A percentile compares a stretch with the other conserved stretches of the same genome.
Conservation (phyloP, 2,113 vertebrate species). For the Todiramphus chloris region DNA sequence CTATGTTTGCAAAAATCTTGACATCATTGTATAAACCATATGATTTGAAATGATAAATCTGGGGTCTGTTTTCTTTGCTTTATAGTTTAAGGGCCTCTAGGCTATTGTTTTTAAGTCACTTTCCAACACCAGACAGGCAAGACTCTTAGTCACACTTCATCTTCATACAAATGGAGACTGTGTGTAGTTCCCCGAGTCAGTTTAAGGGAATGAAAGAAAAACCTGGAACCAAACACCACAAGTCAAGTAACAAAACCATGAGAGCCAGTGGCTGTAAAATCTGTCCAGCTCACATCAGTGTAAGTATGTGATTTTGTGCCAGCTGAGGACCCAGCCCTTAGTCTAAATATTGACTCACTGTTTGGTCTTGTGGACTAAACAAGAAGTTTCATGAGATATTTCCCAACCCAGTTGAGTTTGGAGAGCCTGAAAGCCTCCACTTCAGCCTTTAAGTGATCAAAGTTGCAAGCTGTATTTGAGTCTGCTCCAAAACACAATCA, state of each 20-base stretch:
- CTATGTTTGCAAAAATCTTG: conserved; percentile 50
- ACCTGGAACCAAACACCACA: not conserved
- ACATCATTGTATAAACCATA: conserved; percentile 38
- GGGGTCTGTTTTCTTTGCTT: conserved; percentile 11
- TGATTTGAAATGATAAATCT: conserved; percentile 47
- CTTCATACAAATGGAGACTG: not conserved
- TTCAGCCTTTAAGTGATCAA: conserved; percentile 2
- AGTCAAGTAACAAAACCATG: not conserved
- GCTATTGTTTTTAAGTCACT: conserved; percentile 23
- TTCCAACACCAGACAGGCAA: not conserved
- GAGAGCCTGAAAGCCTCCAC: not conserved
- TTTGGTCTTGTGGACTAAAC: conserved; percentile 35
- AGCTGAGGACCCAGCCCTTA: conserved; percentile 19
- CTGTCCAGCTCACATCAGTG: not conserved
- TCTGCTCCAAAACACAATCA: not conserved
- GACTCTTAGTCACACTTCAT: conserved; percentile 20
- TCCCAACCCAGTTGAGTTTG: not conserved
- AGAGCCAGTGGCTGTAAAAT: not conserved
- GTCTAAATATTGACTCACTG: conserved; percentile 56
- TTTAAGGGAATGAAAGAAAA: not conserved
- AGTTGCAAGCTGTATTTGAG: not conserved
- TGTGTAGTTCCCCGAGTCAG: not conserved
- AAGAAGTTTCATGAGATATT: conserved; percentile 11
- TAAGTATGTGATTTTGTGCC: not conserved
- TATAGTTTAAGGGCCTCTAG: not conserved